phyloP scores from a whole-genome alignment of 2,888 invertebrate species.

The Pilophorus perplexus region DNA sequence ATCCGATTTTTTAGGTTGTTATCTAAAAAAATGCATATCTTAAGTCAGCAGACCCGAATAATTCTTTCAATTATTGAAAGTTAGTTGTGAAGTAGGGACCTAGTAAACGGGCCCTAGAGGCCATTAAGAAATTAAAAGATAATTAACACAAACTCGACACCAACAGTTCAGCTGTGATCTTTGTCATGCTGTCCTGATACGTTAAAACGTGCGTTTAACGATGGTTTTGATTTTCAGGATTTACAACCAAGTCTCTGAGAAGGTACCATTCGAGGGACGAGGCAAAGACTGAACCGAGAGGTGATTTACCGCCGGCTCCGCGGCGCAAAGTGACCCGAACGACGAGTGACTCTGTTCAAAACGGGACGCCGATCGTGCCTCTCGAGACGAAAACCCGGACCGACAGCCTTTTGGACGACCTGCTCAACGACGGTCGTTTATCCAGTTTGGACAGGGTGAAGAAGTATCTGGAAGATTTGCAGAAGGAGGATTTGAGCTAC shows the following conservation, averaged over 20 bases:
- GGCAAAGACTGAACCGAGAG: conserved; percentile 30
- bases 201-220: too few species aligned
- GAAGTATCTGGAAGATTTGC: conserved; percentile 42
- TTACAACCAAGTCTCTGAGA: conserved; percentile 41
- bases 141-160: too few species aligned
- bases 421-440: conserved; percentile 35
- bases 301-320: conserved; percentile 29
- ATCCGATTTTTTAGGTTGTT: too few species aligned
- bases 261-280: conserved; percentile 41
- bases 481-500: conserved; percentile 24
- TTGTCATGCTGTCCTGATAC: too few species aligned
- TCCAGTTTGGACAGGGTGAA: conserved; percentile 44
- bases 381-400: neutral
- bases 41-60: too few species aligned
- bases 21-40: too few species aligned
- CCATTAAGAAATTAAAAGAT: too few species aligned
- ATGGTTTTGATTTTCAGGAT: too few species aligned
- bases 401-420: conserved; percentile 28
- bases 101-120: too few species aligned
- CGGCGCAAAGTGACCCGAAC: conserved; percentile 39
- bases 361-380: conserved; percentile 16
- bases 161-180: too few species aligned
- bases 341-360: conserved; percentile 37
- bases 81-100: too few species aligned
- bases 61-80: too few species aligned